Evolutionary conservation across 2,888 invertebrate genomes (phyloP), one percentile per base, ranked within the genome.

Genomic region (Mamestra brassicae): DNA sequence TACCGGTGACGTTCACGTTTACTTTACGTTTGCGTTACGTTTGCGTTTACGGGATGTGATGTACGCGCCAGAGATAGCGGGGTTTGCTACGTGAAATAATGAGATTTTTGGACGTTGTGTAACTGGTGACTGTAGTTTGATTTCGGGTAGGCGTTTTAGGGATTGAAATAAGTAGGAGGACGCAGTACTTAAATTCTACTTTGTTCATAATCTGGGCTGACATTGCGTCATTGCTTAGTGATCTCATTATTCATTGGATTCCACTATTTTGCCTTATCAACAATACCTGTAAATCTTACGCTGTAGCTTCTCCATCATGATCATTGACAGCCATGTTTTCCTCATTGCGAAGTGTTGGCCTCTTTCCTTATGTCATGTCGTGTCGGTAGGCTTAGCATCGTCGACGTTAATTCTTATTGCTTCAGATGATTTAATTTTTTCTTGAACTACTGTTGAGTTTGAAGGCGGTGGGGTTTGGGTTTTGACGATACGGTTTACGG

Each of bases 1-100:
- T 67, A 64, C 81, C 76, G 69, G 85, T 87, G 79, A 80, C 83
- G 74, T 60, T 67, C 75, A 65, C 85, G 85, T 80, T 80, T 62
- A 63, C 80, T 71, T 76, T 77, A 61, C 68, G 76, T 69, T 77
- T 67, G 66, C 79, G 78, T 78, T 83, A 60, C 71, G 78, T 70
- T 73, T 70, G 76, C 85, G 76, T 81, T 74, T 74, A 80, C 74
- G 67, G 77, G 71, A 72, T 76, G 74, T 79, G 76, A 84, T 71
- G 76, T 78, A 77, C 76, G 82, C 78, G 64, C 62, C 55, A 63
- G 71, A 84, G 87, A 87, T 85, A 85, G 74, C 71, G 71, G 63
- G 55, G 63, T 71, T 63, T 38, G 63, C 36, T 64, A 65, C 8
- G 34, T 42, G n/a, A 66, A 62, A 17, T 81, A 61, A 70, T 81